Evolutionary conservation across 2,113 vertebrate species (phyloP).

Genomic region (Hystrix cristata): DNA sequence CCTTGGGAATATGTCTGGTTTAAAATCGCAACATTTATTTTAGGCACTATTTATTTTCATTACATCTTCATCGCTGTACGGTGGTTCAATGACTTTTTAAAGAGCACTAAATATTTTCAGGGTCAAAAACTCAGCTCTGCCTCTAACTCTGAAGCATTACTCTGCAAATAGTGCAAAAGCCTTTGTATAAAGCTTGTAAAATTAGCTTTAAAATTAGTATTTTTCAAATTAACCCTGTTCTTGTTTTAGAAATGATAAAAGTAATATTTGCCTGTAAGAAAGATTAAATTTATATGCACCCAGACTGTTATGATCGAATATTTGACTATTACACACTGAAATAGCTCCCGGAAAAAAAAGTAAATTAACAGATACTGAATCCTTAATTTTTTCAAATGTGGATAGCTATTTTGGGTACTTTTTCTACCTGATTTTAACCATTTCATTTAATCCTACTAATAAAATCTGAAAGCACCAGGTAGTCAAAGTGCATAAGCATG

Average conservation of each 20-base stretch:
- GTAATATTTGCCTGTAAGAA: slow-evolving; percentile 10
- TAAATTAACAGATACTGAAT: background rate
- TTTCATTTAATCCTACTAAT: background rate
- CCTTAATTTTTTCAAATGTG: background rate
- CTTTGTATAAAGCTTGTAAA: background rate
- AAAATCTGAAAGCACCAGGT: background rate
- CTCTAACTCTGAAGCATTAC: background rate
- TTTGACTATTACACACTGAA: background rate
- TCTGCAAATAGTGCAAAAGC: background rate
- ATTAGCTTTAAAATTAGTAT: background rate
- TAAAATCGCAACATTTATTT: slow-evolving; percentile 41
- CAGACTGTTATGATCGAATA: background rate
- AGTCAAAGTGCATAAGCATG: background rate
- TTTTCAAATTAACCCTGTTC: background rate
- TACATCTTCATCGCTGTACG: background rate
- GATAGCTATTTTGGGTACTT: background rate
- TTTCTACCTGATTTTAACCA: background rate
- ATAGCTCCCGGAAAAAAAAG: background rate
- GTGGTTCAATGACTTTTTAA: slow-evolving; percentile 34
- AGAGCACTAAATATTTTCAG: slow-evolving; percentile 39
- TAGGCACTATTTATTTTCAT: slow-evolving; percentile 43
- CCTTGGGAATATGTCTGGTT: background rate
- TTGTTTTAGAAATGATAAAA: slow-evolving; percentile 48
- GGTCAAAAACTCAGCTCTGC: background rate
- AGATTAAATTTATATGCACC: background rate